phyloP scores from a whole-genome alignment of 1,140 invertebrate species.

The Drosophila littoralis region DNA sequence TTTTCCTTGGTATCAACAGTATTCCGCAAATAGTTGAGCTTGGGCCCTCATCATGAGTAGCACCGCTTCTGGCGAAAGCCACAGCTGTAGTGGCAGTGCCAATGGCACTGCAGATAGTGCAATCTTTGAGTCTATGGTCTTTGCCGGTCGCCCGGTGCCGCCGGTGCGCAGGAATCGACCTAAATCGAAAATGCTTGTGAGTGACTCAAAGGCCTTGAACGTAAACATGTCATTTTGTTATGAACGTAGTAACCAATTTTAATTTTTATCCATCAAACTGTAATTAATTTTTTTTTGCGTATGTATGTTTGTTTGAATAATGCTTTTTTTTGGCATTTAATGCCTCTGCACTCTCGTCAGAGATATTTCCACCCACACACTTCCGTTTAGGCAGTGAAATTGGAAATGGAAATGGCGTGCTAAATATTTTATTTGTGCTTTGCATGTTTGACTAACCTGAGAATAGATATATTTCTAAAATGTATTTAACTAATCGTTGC shows the following conservation, averaged over 20 bases:
- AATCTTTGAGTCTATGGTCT: conserved; percentile 70
- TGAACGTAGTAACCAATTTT: conserved; percentile 59
- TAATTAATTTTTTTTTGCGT: conserved; percentile 41
- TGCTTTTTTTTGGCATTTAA: conserved; percentile 17
- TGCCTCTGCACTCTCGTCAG: conserved; percentile 56
- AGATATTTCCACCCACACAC: conserved; percentile 59
- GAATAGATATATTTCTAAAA: not conserved
- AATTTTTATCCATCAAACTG: conserved; percentile 29
- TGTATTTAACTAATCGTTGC: conserved; percentile 31
- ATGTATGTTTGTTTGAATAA: conserved; percentile 25
- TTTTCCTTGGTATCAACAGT: conserved; percentile 2
- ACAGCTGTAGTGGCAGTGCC: conserved; percentile 38
- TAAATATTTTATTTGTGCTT: conserved; percentile 48
- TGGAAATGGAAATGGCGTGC: conserved; percentile 55
- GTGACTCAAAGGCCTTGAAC: conserved; percentile 56
- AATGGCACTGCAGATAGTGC: conserved; percentile 43
- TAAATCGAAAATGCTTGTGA: conserved; percentile 77
- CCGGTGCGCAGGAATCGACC: conserved; percentile 74
- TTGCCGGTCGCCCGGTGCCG: conserved; percentile 67
- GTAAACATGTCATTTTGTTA: conserved; percentile 21
- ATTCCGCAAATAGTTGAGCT: conserved; percentile 62
- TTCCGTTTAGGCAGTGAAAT: conserved; percentile 50
- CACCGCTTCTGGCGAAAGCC: conserved; percentile 74
- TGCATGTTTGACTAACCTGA: conserved; percentile 56
- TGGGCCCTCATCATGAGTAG: conserved; percentile 54